phyloP scores from a whole-genome alignment of 2,797 vertebrate species.

The Helicolenus hilgendorfi region DNA sequence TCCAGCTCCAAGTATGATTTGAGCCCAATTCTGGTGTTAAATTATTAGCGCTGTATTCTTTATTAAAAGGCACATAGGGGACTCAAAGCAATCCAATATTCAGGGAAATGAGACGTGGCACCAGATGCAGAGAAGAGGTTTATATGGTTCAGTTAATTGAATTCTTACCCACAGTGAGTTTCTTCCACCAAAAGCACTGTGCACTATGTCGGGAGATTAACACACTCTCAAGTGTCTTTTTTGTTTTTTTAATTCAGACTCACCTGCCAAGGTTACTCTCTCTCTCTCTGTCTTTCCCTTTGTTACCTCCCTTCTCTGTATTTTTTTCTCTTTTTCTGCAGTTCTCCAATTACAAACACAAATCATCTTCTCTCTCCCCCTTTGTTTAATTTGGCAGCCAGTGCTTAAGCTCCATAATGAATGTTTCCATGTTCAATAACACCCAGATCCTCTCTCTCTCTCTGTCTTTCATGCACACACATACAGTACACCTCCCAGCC shows the following conservation, averaged over 20 bases:
- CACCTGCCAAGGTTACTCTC: slow-evolving; percentile 69
- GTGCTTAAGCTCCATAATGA: slow-evolving; percentile 71
- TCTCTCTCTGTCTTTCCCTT: slow-evolving; percentile 5
- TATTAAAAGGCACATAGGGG: slow-evolving; percentile 70
- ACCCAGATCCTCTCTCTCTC: slow-evolving; percentile 5
- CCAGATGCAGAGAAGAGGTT: slow-evolving; percentile 60
- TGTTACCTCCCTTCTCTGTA: not conserved
- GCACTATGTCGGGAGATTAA: slow-evolving; percentile 55
- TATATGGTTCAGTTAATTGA: slow-evolving; percentile 73
- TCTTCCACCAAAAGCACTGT: slow-evolving; percentile 26
- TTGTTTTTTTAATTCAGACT: slow-evolving; percentile 60
- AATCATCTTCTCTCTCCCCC: slow-evolving; percentile 56
- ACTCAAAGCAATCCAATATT: slow-evolving; percentile 62
- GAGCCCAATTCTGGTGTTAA: slow-evolving; percentile 67
- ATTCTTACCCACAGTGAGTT: slow-evolving; percentile 58
- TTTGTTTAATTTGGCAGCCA: slow-evolving; percentile 74
- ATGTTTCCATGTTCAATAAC: slow-evolving; percentile 71
- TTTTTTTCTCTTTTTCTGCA: slow-evolving; percentile 21
- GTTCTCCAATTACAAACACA: slow-evolving; percentile 70
- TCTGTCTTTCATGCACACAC: slow-evolving; percentile 7
- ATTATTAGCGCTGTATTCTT: slow-evolving; percentile 69
- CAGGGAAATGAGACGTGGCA: slow-evolving; percentile 58
- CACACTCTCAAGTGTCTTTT: slow-evolving; percentile 54
- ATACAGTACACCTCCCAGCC: slow-evolving; percentile 7
- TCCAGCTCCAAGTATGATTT: slow-evolving; percentile 41